Base-by-base conservation (phyloP, 2,888 invertebrate genomes). In the Druceiella hillmani region DNA sequence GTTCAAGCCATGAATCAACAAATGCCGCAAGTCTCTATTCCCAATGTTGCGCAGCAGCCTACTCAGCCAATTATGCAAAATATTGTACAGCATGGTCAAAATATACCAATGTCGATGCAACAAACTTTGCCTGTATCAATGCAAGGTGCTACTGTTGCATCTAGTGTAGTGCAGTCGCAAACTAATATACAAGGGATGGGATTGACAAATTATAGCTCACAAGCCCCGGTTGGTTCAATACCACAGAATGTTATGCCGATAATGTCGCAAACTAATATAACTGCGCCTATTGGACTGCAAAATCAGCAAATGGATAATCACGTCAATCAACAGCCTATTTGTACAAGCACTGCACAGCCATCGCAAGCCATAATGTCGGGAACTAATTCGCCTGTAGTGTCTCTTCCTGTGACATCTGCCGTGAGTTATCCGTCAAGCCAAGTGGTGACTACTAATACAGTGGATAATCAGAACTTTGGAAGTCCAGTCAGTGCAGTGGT, bases 71-170 rank as follows among this genome's bases (percentile, higher is more conserved):
- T 44, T 33, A 47, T 47, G 45, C 44, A 43, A 31, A 47, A 44
- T 29, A 44, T 47, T 38, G 45, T 44, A 6, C 29, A 31, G 9
- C 38, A 40, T 3, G 70, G 69, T 52, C 70, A 69, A 57, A 71
- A 65, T 61, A 71, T 71, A 58, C 64, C 69, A 36, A 69, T 72
- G 69, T 63, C 71, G 4, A 71, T 71, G 67, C 71, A 70, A 51
- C 66, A 69, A 38, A 62, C 44, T 40, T 67, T 70, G 63, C 66
- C 68, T 3, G 65, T 68, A 3, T 62, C 63, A 24, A 68, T 71
- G 66, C 66, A 67, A 17, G 64, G 65, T 5, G 60, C 58, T 11
- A 66, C 70, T 11, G 45, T 46, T 3, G 38, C 47, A 12, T 60
- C 71, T 0, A 68, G 63, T 31, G 71, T 70, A 38, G 71, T 71